Conservation (phyloP, 2,113 vertebrate genomes). For the Picathartes gymnocephalus region DNA sequence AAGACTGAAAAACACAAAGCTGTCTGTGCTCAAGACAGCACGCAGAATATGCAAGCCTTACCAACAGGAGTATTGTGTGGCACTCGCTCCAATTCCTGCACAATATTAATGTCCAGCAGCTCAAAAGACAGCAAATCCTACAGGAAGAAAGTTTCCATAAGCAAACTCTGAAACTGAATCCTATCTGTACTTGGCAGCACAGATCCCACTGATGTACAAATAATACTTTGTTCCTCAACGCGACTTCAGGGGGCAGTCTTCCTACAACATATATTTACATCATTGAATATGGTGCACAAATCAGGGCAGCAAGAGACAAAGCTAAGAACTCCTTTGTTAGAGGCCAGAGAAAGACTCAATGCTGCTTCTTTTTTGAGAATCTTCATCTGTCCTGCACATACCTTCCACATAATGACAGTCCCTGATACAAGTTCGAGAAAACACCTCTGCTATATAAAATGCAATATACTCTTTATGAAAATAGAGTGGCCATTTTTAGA, state of each 20-base stretch:
- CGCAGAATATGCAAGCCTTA: constrained; percentile 51
- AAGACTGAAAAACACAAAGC: not conserved
- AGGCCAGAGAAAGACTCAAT: not conserved
- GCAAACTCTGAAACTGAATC: not conserved
- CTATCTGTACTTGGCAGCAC: not conserved
- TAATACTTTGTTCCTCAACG: not conserved
- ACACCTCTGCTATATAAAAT: not conserved
- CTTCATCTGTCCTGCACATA: not conserved
- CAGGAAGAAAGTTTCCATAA: not conserved
- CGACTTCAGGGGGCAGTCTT: not conserved
- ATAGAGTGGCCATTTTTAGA: not conserved
- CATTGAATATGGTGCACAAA: not conserved
- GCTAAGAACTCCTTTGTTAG: not conserved
- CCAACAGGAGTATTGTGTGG: constrained; percentile 93
- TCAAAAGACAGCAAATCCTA: constrained; percentile 97
- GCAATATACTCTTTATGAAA: not conserved
- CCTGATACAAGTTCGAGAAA: not conserved
- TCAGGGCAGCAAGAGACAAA: not conserved
- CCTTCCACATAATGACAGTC: not conserved
- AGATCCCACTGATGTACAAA: not conserved
- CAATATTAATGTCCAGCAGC: constrained; percentile 94
- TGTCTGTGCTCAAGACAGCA: not conserved
- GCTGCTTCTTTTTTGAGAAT: not conserved
- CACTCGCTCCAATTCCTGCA: constrained; percentile 92
- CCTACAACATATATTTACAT: accelerated